Evolutionary conservation across 2,888 invertebrate genomes (phyloP), one percentile per base, ranked within the genome.

Genomic region (Sesamia inferens): DNA sequence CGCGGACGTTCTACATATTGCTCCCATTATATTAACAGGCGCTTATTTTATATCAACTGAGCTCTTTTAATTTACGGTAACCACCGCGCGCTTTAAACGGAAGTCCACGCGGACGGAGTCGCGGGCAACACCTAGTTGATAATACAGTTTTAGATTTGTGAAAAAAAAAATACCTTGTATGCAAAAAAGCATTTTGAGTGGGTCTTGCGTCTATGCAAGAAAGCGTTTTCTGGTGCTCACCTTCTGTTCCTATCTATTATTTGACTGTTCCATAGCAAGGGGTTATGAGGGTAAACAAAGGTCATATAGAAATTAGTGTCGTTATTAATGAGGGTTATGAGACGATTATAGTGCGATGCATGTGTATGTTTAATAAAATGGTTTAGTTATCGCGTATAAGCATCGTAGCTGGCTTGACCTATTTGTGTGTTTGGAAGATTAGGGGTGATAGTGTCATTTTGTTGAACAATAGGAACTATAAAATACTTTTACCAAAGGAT

Each of bases 241-340:
- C 22, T 74, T 68, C 68, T 68, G 47, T 24, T 10, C 0, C 0
- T 39, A 39, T 14, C 0, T 61, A 24, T 47, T 24, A 47, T 54
- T 10, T 74, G 74, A n/a, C 44, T 39, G 16, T 47, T 70, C 70
- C 75, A 65, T 71, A 42, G 63, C 68, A 77, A 81, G 72, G 74
- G 81, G 78, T 80, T 77, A 82, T 76, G 74, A 79, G 83, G 79
- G 77, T 79, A 86, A 81, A 85, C 79, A 87, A 78, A 82, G 76
- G 81, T 77, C 79, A 78, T 86, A 73, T 78, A 74, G 76, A 59
- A 76, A 87, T 84, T 85, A 87, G 79, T 85, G 58, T 65, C 59
- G 63, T 84, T 87, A 83, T 79, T 82, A 77, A 81, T 79, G 73
- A 64, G 73, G 85, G 80, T 71, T 81, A 68, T 71, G 55, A 57